These are phyloP conservation scores for Nibea albiflora DNA, from an alignment of 2,113 vertebrate species.

Conservation along the genomic window DNA sequence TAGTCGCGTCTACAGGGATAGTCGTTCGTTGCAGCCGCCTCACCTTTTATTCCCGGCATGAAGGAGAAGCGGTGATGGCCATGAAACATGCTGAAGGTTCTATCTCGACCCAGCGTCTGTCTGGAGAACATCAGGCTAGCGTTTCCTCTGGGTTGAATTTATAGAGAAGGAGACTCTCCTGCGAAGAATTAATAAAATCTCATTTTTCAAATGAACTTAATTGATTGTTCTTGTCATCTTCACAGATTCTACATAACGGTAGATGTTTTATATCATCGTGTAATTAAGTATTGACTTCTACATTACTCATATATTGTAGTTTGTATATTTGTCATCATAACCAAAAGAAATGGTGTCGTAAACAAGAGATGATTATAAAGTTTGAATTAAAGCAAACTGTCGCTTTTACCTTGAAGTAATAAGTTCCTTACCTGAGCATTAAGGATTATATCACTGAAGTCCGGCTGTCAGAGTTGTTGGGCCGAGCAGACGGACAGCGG, in stretches of 20 bases:
- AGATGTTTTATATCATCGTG: background rate
- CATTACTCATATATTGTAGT: background rate
- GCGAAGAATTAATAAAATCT: background rate
- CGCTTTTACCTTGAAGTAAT: too few relatives aligned
- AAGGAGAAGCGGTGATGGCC: too few relatives aligned
- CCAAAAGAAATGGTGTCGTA: background rate
- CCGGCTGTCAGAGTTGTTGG: slow-evolving; percentile 40
- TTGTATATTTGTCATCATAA: too few relatives aligned
- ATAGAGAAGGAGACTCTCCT: background rate
- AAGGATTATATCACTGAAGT: slow-evolving; percentile 22
- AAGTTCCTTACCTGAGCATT: slow-evolving; percentile 21
- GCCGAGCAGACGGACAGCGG: slow-evolving; percentile 34
- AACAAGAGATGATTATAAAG: background rate
- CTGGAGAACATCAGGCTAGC: background rate
- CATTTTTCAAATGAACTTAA: background rate
- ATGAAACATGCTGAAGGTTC: too few relatives aligned
- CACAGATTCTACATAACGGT: background rate
- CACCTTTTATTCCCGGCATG: too few relatives aligned
- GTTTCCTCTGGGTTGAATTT: background rate
- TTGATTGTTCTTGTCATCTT: background rate
- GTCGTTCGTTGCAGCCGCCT: too few relatives aligned
- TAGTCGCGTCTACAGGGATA: too few relatives aligned
- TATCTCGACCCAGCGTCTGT: too few relatives aligned
- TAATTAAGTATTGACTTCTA: background rate
- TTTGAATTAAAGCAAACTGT: too few relatives aligned